Conservation (phyloP, 2,113 vertebrate genomes). For the Plecturocebus donacophilus region DNA sequence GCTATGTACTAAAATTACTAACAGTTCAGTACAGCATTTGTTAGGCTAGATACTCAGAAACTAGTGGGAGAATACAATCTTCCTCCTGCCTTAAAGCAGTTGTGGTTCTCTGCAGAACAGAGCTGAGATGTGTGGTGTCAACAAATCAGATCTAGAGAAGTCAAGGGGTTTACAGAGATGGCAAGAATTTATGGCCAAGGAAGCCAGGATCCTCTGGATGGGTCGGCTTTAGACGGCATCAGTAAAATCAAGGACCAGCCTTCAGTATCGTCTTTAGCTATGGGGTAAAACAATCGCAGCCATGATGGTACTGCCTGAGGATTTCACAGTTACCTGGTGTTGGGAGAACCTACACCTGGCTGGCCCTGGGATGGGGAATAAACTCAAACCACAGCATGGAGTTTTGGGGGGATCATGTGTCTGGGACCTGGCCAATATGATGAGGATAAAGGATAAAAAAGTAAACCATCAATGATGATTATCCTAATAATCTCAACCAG, state of each 20-base stretch:
- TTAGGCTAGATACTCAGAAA: neutral
- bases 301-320: neutral
- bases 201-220: neutral
- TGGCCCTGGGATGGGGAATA: neutral
- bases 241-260: neutral
- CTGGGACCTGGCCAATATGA: accelerated
- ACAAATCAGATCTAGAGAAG: neutral
- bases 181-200: neutral
- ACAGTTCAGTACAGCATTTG: neutral
- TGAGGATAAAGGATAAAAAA: neutral
- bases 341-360: neutral
- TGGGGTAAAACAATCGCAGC: neutral
- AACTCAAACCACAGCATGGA: neutral
- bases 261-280: neutral
- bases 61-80: neutral
- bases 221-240: neutral
- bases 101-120: accelerated
- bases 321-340: neutral
- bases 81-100: neutral
- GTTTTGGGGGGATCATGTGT: accelerated
- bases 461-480: neutral
- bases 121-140: neutral
- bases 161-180: neutral
- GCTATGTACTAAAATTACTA: accelerated
- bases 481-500: accelerated